These are phyloP conservation scores for Calephelis nemesis DNA, from an alignment of 1,140 invertebrate genomes.

Conservation along the genomic window DNA sequence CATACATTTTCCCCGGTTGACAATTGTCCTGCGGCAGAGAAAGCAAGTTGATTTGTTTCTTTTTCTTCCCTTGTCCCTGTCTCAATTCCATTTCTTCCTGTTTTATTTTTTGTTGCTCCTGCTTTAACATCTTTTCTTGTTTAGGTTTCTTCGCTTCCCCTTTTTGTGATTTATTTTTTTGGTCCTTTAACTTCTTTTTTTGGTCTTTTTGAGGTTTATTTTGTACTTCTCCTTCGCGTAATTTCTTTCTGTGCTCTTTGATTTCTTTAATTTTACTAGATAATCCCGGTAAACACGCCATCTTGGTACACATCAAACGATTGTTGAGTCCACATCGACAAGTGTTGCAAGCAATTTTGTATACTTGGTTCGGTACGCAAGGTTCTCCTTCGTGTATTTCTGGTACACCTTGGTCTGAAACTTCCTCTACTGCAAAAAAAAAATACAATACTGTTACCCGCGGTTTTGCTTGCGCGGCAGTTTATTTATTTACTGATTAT, in stretches of 20 bases:
- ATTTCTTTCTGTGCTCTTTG: background rate
- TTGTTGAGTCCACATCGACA: slow-evolving; percentile 62
- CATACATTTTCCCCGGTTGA: slow-evolving; percentile 9
- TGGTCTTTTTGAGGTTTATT: background rate
- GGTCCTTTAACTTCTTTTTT: background rate
- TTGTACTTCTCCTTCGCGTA: background rate
- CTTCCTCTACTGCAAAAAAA: background rate
- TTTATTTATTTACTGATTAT: too few species aligned
- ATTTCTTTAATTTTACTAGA: background rate
- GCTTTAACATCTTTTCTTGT: too few species aligned
- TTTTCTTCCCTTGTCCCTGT: background rate
- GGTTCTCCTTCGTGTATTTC: slow-evolving; percentile 41
- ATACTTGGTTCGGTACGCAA: slow-evolving; percentile 60
- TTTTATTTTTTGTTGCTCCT: too few species aligned
- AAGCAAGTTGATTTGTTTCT: background rate
- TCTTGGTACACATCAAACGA: slow-evolving; percentile 54
- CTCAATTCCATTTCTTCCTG: too few species aligned
- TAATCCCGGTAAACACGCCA: background rate
- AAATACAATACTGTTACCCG: background rate
- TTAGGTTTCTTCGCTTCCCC: too few species aligned
- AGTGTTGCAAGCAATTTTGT: slow-evolving; percentile 67
- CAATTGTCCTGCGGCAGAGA: background rate
- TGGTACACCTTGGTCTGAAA: slow-evolving; percentile 25
- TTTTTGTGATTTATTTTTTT: background rate
- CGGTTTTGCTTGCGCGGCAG: too few species aligned